Evolutionary conservation across 1,140 invertebrate species (phyloP).

Genomic region (Sitophilus oryzae): DNA sequence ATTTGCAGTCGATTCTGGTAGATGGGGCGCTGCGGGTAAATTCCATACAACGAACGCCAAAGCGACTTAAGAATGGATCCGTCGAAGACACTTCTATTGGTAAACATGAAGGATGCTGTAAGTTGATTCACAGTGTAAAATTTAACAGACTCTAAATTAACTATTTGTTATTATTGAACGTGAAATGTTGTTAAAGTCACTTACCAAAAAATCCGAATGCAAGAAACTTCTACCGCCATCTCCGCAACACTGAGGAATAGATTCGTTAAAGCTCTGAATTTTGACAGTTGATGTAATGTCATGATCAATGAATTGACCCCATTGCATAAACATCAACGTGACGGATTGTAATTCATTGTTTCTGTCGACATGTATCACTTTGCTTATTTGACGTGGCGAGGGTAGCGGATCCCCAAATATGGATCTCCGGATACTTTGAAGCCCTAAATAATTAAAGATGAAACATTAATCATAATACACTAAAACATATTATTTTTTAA

Average conservation of each 20-base stretch:
- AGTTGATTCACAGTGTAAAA: no score
- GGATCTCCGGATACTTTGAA: slow-evolving; percentile 46
- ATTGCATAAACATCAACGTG: slow-evolving; percentile 79
- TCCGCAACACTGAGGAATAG: slow-evolving; percentile 72
- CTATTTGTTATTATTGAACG: not conserved
- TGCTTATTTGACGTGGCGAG: slow-evolving; percentile 61
- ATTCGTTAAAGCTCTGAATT: slow-evolving; percentile 70
- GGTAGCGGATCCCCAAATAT: slow-evolving; percentile 49
- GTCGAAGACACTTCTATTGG: slow-evolving; percentile 66
- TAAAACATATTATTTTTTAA: no score
- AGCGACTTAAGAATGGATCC: slow-evolving; percentile 65
- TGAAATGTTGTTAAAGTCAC: slow-evolving; percentile 3
- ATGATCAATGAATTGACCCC: slow-evolving; percentile 80
- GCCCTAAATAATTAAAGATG: no score
- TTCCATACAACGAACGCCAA: slow-evolving; percentile 68
- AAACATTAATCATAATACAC: no score
- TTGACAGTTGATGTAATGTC: slow-evolving; percentile 67
- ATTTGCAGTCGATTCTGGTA: slow-evolving; percentile 60
- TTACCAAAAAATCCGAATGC: slow-evolving; percentile 57
- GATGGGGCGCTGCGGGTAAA: slow-evolving; percentile 67
- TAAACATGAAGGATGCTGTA: slow-evolving; percentile 74
- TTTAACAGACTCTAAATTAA: no score
- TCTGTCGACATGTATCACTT: slow-evolving; percentile 57
- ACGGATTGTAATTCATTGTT: slow-evolving; percentile 53
- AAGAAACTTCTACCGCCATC: slow-evolving; percentile 56